A percentile compares a stretch with the other conserved stretches of the same genome.
These are phyloP conservation scores for Pachycephala philippinensis DNA, from an alignment of 2,113 vertebrate genomes.

Conservation along the genomic window DNA sequence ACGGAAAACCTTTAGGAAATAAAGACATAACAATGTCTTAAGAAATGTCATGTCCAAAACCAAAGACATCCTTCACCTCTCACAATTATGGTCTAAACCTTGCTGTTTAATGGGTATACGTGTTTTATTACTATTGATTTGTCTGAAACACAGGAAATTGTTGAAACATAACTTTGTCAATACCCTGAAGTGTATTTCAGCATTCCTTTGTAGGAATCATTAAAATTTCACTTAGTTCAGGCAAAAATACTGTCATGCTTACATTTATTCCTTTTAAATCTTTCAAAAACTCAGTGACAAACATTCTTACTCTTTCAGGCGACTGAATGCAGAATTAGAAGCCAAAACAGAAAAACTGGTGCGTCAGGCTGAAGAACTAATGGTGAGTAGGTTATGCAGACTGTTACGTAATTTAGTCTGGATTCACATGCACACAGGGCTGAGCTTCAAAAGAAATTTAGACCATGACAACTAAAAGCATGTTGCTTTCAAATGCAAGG, in stretches of 20 bases:
- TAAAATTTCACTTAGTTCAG: neutral
- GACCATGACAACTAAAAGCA: neutral
- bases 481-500: neutral
- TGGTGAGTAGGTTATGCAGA: constrained; percentile 75
- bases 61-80: neutral
- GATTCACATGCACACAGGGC: neutral
- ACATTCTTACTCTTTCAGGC: constrained; percentile 69
- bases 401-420: neutral
- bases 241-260: neutral
- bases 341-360: constrained; percentile 88
- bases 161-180: neutral
- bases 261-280: neutral
- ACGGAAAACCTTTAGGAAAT: neutral
- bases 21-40: neutral
- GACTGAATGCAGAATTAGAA: constrained; percentile 90
- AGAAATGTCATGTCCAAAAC: neutral
- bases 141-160: neutral
- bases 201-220: neutral
- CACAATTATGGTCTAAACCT: neutral
- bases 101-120: neutral
- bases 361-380: constrained; percentile 84
- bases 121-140: neutral
- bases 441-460: neutral
- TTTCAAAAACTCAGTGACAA: neutral
- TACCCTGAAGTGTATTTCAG: neutral